phyloP scores from a whole-genome alignment of 2,113 vertebrate species.

The Bos indicus region DNA sequence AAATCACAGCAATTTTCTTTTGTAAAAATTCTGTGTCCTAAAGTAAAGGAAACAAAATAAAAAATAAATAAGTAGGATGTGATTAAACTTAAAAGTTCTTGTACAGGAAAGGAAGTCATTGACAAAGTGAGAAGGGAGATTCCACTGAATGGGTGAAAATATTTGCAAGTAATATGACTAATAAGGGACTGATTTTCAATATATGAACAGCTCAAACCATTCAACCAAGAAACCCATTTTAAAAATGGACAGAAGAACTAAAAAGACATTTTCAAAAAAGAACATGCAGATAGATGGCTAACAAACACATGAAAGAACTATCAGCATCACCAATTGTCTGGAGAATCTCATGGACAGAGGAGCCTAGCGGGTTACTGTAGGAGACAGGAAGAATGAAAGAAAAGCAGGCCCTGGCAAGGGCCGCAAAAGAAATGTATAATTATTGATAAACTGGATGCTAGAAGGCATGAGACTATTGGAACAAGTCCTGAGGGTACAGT shows the following conservation, averaged over 20 bases:
- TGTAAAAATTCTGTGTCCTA: fast-evolving
- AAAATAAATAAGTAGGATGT: background rate
- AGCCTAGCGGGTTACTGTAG: background rate
- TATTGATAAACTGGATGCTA: background rate
- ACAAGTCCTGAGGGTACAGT: background rate
- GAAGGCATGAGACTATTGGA: background rate
- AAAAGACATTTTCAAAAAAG: background rate
- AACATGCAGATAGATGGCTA: background rate
- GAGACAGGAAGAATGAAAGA: background rate
- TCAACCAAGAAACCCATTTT: background rate
- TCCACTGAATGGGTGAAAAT: background rate
- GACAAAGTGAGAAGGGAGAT: background rate
- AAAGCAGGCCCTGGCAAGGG: fast-evolving
- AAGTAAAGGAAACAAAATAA: background rate
- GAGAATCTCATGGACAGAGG: background rate
- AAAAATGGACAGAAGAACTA: background rate
- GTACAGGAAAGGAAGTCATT: background rate
- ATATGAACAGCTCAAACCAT: background rate
- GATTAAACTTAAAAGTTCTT: background rate
- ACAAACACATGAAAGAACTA: background rate
- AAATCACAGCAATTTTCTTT: background rate
- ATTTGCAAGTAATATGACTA: background rate
- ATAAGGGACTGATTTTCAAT: background rate
- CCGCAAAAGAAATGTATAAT: background rate
- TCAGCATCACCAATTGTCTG: background rate